Base-by-base conservation (phyloP, 2,888 invertebrate genomes). In the Noctuana brunneofusca region DNA sequence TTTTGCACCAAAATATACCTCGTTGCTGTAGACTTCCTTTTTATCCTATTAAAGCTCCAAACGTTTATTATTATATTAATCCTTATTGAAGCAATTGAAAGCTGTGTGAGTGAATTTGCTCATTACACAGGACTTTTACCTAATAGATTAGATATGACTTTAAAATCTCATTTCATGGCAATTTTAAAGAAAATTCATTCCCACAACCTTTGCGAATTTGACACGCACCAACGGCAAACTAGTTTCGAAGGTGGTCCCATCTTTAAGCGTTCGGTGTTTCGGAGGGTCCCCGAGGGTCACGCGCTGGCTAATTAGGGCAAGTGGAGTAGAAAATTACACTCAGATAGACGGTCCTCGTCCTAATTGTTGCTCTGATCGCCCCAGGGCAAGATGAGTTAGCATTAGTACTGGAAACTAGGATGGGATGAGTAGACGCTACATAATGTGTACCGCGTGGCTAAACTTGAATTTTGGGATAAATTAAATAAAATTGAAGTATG, bases 311-410 rank as follows among this genome's bases (percentile, higher is more conserved):
- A 87, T 87, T 86, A 87, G 80, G 78, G 70, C 82, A 81, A 87
- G 84, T 84, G 83, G 83, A 72, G 83, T 78, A 83, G 84, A 86
- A 87, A 87, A 87, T 86, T 82, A 83, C 87, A 78, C 73, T 73
- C 80, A 78, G 83, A 80, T 79, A 72, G 75, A 46, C 35, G 35
- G 35, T 32, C 60, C 54, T 46, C 60, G 30, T 53, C 54, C 60
- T 60, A 60, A 53, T 60, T 53, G 60, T 46, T 43, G 59, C 18
- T 32, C 41, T 59, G 59, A 59, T 59, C 22, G 52, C 52, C 16
- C 46, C 60, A 24, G 14, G 46, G n/a, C 35, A 35, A 46, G 54
- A 60, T 54, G 60, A 54, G 48, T 54, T 60, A 60, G 48, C 46
- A 18, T 60, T 59, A 60, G 54, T 53, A 35, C 43, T 60, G 22